These are phyloP conservation scores for Mactromeris polynyma DNA, from an alignment of 2,888 invertebrate genomes.

Conservation along the genomic window DNA sequence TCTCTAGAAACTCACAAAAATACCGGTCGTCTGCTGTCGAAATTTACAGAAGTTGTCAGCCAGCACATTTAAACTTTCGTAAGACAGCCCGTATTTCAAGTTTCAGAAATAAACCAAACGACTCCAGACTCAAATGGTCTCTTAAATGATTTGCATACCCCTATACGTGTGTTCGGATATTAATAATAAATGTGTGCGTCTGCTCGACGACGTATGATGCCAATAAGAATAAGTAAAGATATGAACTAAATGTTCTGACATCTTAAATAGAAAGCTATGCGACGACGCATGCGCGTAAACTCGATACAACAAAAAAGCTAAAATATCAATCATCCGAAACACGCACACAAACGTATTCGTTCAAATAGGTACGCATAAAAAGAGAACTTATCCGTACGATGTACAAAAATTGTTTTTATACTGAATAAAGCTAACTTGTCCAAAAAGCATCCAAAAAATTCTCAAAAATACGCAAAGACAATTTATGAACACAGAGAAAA, in stretches of 20 bases:
- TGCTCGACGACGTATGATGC: background rate
- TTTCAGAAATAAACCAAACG: background rate
- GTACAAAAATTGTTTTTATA: too few relatives aligned
- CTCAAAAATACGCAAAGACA: too few relatives aligned
- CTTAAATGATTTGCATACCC: background rate
- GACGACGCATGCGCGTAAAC: background rate
- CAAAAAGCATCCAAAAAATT: too few relatives aligned
- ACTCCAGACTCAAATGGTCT: background rate
- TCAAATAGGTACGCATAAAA: too few relatives aligned
- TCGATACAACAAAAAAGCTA: background rate
- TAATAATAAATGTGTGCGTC: background rate
- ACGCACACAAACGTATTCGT: background rate
- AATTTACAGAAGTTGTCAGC: background rate
- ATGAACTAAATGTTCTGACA: background rate
- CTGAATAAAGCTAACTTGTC: too few relatives aligned
- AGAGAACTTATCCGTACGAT: too few relatives aligned
- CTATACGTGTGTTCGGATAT: background rate
- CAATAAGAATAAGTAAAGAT: background rate
- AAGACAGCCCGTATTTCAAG: slow-evolving; percentile 8
- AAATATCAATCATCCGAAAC: background rate
- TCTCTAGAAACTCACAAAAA: background rate
- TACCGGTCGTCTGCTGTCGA: background rate
- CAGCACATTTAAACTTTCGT: background rate
- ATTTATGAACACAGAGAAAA: too few relatives aligned
- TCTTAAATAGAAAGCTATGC: background rate